Percentiles rank a stretch among this genome's conserved stretches.
These are phyloP conservation scores for Leptodactylus fuscus DNA, from an alignment of 2,113 vertebrate species.

Conservation along the genomic window DNA sequence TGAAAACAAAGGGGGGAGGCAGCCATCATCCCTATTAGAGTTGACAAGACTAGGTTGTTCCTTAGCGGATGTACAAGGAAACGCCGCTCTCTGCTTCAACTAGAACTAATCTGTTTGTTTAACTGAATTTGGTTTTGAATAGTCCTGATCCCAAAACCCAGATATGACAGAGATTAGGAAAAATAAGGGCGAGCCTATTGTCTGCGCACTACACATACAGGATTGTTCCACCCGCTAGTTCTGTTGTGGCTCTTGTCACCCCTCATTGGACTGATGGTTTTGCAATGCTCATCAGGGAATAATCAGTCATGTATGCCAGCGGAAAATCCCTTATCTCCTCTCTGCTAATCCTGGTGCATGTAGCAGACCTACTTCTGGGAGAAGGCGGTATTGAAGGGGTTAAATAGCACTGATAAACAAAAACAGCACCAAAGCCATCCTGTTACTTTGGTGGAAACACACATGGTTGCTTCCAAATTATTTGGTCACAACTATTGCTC, in stretches of 20 bases:
- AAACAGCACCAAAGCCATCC: too few species aligned
- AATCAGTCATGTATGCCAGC: conserved; percentile 4
- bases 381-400: not conserved
- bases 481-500: not conserved
- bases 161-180: conserved; percentile 59
- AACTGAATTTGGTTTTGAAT: conserved; percentile 62
- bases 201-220: conserved; percentile 45
- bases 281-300: conserved; percentile 31
- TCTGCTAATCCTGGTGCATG: not conserved
- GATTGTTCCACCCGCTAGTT: conserved; percentile 23
- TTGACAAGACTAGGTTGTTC: conserved; percentile 48
- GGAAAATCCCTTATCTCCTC: not conserved
- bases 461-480: not conserved
- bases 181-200: conserved; percentile 57
- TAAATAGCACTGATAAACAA: too few species aligned
- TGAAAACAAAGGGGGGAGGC: conserved; percentile 17
- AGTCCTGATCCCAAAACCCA: conserved; percentile 56
- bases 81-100: conserved; percentile 50
- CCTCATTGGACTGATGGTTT: conserved; percentile 46
- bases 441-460: too few species aligned
- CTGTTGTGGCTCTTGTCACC: conserved; percentile 46
- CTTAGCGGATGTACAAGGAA: conserved; percentile 27
- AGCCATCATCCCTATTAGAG: conserved; percentile 51
- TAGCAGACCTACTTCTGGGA: too few species aligned
- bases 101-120: conserved; percentile 63